phyloP scores from a whole-genome alignment of 1,140 invertebrate species.

The Tetragonula clypearis region DNA sequence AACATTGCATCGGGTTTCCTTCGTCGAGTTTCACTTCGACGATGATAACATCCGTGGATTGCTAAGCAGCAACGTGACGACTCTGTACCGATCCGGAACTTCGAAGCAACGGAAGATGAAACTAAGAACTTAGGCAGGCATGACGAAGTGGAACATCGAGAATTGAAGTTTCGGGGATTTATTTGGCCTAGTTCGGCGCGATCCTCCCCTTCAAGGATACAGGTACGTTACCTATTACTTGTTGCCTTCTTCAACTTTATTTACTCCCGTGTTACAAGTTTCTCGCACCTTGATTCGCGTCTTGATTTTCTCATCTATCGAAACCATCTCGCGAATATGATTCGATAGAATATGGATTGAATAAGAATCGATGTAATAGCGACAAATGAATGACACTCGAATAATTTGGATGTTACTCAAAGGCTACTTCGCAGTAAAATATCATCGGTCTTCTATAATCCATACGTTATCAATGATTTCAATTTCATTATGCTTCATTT shows the following conservation, averaged over 20 bases:
- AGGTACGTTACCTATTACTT: constrained; percentile 56
- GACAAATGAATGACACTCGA: neutral
- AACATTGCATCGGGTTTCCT: neutral
- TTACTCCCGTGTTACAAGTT: neutral
- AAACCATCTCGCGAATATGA: neutral
- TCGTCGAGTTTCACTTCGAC: neutral
- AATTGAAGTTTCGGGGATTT: constrained; percentile 59
- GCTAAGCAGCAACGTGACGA: constrained; percentile 11
- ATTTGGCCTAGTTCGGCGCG: constrained; percentile 53
- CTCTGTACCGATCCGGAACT: constrained; percentile 41
- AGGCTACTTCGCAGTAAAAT: neutral
- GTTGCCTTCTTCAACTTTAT: constrained; percentile 26
- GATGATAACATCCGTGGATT: neutral
- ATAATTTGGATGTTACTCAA: neutral
- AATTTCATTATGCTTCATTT: neutral
- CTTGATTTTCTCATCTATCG: neutral
- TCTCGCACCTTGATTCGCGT: neutral
- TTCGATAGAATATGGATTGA: neutral
- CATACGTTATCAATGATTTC: neutral
- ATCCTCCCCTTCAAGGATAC: constrained; percentile 48
- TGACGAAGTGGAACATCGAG: constrained; percentile 47
- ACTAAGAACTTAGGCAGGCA: constrained; percentile 40
- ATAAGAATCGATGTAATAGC: neutral
- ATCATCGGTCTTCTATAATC: neutral
- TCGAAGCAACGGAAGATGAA: constrained; percentile 51